Conservation (phyloP, 1,140 invertebrate genomes). For the Zaprionus gabonicus region DNA sequence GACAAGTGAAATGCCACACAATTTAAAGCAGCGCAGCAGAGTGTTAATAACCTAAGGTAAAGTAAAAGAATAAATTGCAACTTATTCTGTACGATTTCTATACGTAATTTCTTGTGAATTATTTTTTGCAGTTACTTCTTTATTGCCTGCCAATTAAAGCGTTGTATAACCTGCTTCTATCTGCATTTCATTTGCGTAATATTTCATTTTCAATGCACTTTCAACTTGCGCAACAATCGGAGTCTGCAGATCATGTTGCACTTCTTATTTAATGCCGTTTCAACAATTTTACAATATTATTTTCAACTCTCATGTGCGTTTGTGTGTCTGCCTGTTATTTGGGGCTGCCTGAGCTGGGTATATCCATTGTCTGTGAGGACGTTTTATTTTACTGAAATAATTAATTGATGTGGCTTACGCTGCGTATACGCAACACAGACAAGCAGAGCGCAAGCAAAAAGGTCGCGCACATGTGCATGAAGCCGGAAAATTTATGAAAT, state of each 20-base stretch:
- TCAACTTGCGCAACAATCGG: constrained; percentile 7
- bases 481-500: constrained; percentile 54
- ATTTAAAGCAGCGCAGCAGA: constrained; percentile 16
- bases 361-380: constrained; percentile 37
- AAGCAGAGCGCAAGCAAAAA: constrained; percentile 2
- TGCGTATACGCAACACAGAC: constrained; percentile 43
- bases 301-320: background rate
- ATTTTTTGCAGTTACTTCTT: background rate
- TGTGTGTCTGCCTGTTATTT: constrained; percentile 32
- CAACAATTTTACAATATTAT: constrained; percentile 16
- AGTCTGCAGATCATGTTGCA: constrained; percentile 31
- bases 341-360: constrained; percentile 4
- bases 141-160: background rate
- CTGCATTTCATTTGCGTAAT: background rate
- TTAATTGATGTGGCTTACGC: constrained; percentile 52
- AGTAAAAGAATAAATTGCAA: background rate
- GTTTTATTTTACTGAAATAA: constrained; percentile 52
- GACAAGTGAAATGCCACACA: constrained; percentile 6
- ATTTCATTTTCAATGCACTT: constrained; percentile 6
- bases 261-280: constrained; percentile 21
- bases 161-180: background rate
- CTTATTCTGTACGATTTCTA: too few relatives aligned
- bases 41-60: background rate
- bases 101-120: too few relatives aligned
- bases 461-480: constrained; percentile 34